phyloP scores from a whole-genome alignment of 64 coral and sea anemone genomes.

The Stylophora pistillata region DNA sequence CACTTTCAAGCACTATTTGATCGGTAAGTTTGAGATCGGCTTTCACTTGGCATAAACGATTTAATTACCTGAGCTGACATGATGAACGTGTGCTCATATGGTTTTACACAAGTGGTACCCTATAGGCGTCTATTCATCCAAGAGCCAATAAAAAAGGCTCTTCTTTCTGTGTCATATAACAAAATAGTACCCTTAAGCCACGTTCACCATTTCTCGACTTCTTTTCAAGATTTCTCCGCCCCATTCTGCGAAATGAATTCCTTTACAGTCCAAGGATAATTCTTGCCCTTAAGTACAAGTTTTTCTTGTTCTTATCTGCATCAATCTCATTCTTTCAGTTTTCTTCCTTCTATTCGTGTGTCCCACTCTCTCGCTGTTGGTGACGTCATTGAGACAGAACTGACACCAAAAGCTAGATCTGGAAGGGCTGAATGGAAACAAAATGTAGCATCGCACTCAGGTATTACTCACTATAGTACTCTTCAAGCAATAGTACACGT shows the following conservation, averaged over 20 bases:
- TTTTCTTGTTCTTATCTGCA: not conserved
- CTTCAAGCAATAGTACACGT: no score
- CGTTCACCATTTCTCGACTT: no score
- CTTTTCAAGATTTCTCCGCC: no score
- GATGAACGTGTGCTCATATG: no score
- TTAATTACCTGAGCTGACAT: not conserved
- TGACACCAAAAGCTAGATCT: not conserved
- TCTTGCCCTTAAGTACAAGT: not conserved
- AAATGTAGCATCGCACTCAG: not conserved
- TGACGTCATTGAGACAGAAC: not conserved
- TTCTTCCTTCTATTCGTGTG: slow-evolving; percentile 28
- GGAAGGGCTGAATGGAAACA: not conserved
- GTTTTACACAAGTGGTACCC: no score
- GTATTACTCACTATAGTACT: no score
- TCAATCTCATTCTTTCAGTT: not conserved
- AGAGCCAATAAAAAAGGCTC: no score
- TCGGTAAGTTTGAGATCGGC: not conserved
- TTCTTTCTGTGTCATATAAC: no score
- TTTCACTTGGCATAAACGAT: not conserved
- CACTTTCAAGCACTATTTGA: slow-evolving; percentile 29
- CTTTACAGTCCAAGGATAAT: not conserved
- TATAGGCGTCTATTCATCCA: no score
- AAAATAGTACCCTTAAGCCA: no score
- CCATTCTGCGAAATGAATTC: no score
- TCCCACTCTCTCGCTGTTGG: not conserved